Base-by-base conservation (phyloP, 1,140 invertebrate genomes). In the Drosophila biarmipes region DNA sequence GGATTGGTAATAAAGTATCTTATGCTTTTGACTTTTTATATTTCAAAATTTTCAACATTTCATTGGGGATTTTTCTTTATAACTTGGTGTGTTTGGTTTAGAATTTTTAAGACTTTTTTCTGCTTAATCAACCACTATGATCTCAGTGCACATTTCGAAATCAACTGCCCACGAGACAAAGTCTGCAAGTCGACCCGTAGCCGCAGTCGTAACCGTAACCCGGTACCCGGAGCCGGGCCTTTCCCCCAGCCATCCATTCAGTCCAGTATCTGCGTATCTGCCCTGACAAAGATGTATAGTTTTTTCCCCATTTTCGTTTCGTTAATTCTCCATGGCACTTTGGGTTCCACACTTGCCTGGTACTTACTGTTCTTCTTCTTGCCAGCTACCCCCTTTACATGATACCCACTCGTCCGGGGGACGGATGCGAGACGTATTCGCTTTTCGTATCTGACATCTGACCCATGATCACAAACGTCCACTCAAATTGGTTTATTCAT, bases 281-380 rank as follows among this genome's bases (percentile, higher is more conserved):
- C 6, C 48, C 69, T 78, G 78, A 87, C 69, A 63, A 89, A 87
- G 84, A 87, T 76, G 69, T 86, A 87, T 87, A 75, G 74, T 78
- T 81, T 81, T 64, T 79, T 78, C 37, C 66, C 55, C 66, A 58
- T 72, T 72, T 43, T 84, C 55, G 62, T 64, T 76, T 73, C 48
- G 77, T 85, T 85, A 85, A 86, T 85, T 85, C 63, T 73, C 49
- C 74, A 82, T 79, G 67, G 71, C 79, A 82, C 84, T 86, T 81
- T 78, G 64, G 81, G 66, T 74, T 62, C 54, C 76, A 43, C 35
- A 52, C 59, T 71, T 58, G 49, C 67, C 67, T 58, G 58, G 51
- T 57, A 72, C 58, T 80, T 56, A 34, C 63, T 72, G 59, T 34
- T 63, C 45, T 42, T 51, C n/a, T 57, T 52, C 68, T 53, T 53